phyloP scores from a whole-genome alignment of 2,113 vertebrate genomes.

The Salminus brasiliensis region DNA sequence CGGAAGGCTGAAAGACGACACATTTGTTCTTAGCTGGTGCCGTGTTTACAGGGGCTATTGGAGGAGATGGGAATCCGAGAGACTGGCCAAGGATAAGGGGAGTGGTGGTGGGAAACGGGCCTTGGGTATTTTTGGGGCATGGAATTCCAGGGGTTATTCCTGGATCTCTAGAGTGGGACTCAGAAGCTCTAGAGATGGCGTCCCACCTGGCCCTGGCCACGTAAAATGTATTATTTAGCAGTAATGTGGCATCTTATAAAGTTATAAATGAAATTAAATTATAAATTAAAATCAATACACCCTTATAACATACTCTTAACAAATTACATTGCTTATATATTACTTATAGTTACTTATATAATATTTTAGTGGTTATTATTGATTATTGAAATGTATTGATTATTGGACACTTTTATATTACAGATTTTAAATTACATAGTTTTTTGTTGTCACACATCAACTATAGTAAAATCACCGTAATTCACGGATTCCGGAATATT shows the following conservation, averaged over 20 bases:
- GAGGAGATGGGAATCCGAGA: conserved; percentile 61
- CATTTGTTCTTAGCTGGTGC: conserved; percentile 48
- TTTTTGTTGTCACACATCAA: too few species aligned
- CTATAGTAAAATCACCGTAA: neutral
- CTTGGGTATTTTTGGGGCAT: conserved; percentile 65
- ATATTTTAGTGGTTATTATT: too few species aligned
- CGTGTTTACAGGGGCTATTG: conserved; percentile 60
- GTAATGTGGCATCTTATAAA: too few species aligned
- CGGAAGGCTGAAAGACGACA: conserved; percentile 44
- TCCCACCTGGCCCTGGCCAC: conserved; percentile 30
- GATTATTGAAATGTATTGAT: too few species aligned
- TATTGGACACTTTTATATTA: too few species aligned
- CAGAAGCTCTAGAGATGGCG: conserved; percentile 48
- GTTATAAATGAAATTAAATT: too few species aligned
- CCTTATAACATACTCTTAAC: too few species aligned
- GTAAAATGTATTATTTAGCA: too few species aligned
- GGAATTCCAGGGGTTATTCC: conserved; percentile 67
- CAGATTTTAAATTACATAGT: conserved; percentile 28
- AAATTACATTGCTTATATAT: too few species aligned
- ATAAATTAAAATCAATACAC: too few species aligned
- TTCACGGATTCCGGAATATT: neutral
- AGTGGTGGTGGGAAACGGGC: conserved; percentile 42
- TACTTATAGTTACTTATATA: too few species aligned
- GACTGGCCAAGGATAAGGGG: conserved; percentile 46
- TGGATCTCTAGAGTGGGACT: conserved; percentile 49